A percentile compares a stretch with the other conserved stretches of the same genome.
These are phyloP conservation scores for Dicrostonyx torquatus DNA, from an alignment of 2,797 vertebrate species.

Conservation along the genomic window DNA sequence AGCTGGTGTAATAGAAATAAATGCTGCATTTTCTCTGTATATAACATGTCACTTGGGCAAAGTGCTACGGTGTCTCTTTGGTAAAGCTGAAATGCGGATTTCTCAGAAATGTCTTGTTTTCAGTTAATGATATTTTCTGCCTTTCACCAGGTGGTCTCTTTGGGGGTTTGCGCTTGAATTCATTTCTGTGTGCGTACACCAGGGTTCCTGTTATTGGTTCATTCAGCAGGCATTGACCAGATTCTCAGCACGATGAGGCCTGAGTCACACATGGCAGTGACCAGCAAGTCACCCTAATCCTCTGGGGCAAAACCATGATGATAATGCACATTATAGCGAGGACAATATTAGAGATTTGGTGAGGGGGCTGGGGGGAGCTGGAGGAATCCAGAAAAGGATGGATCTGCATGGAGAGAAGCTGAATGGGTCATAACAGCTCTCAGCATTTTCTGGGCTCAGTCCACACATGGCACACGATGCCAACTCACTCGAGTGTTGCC, in stretches of 20 bases:
- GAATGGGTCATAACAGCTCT: background rate
- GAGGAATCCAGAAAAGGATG: background rate
- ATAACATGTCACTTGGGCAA: conserved; percentile 69
- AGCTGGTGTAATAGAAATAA: conserved; percentile 62
- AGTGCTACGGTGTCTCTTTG: conserved; percentile 59
- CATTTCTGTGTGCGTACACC: background rate
- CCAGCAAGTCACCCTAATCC: background rate
- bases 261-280: background rate
- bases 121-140: conserved; percentile 75
- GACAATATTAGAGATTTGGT: background rate
- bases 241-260: background rate
- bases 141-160: conserved; percentile 75
- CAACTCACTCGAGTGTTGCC: background rate
- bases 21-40: conserved; percentile 61
- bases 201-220: background rate
- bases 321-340: background rate
- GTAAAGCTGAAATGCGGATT: conserved; percentile 69
- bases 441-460: background rate
- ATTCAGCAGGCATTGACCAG: background rate
- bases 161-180: conserved; percentile 70
- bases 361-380: too few relatives aligned
- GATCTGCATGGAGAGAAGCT: background rate
- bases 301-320: background rate
- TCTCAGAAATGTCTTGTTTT: conserved; percentile 76
- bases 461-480: background rate